Conservation (phyloP, 2,888 invertebrate genomes). For the Cataglyphis rosenhaueri region DNA sequence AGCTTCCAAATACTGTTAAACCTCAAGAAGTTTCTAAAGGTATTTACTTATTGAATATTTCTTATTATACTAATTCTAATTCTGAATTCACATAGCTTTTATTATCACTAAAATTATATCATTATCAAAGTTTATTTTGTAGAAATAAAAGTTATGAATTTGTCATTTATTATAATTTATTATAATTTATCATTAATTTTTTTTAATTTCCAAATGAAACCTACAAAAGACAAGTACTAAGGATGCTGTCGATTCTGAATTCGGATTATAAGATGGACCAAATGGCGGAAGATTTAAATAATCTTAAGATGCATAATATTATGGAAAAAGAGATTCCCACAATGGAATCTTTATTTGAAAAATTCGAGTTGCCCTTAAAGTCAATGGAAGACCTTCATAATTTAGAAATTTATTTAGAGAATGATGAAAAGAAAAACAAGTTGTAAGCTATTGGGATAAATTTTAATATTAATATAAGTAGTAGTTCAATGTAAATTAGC, state of each 20-base stretch:
- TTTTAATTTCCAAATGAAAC: slow-evolving; percentile 12
- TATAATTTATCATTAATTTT: too few relatives aligned
- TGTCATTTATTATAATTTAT: background rate
- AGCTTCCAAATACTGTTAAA: background rate
- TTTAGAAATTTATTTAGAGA: background rate
- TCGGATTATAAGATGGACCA: slow-evolving; percentile 22
- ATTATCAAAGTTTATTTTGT: slow-evolving; percentile 9
- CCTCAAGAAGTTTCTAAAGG: slow-evolving; percentile 2
- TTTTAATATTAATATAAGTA: background rate
- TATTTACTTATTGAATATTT: slow-evolving; percentile 21
- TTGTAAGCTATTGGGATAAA: slow-evolving; percentile 1
- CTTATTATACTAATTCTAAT: slow-evolving; percentile 21
- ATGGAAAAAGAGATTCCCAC: background rate
- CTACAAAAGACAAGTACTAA: slow-evolving; percentile 10
- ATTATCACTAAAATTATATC: slow-evolving; percentile 12
- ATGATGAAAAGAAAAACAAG: background rate
- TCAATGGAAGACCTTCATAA: slow-evolving; percentile 15
- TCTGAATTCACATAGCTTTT: background rate
- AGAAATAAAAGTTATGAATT: background rate
- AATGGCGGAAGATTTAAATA: slow-evolving; percentile 6
- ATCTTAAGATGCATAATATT: background rate
- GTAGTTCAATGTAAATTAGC: too few relatives aligned
- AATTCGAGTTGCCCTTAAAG: slow-evolving; percentile 6
- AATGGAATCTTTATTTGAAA: slow-evolving; percentile 32
- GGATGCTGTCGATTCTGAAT: slow-evolving; percentile 21